Base-by-base conservation (phyloP, 2,113 vertebrate species). In the Neolamprologus falcicula region DNA sequence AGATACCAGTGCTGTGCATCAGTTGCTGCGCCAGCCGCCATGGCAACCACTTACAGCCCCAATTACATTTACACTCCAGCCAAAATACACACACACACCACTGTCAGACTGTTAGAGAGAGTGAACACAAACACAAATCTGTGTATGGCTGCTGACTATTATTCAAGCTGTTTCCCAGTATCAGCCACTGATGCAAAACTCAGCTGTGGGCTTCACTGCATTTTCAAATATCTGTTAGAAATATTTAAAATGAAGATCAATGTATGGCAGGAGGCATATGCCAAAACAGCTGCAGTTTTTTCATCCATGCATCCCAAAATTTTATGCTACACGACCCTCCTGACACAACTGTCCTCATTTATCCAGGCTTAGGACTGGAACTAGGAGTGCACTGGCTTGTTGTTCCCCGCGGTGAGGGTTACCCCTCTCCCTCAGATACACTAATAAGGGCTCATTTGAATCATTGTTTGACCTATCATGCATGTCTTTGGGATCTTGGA, bases 251-350 rank as follows among this genome's bases (percentile, higher is more conserved):
- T 47, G 10, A 76, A 73, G 40, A 45, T 11, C 24, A 50, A 76
- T 12, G 24, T 47, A 1, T 28, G 24, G 0, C 0, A 19, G 26
- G 42, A 76, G 24, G 71, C 13, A 28, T 0, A 28, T 28, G 24
- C 14, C 42, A 76, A 3, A 28, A 28, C 24, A 19, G 21, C 24
- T 47, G 42, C 71, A 47, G 40, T 12, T 26, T 50, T 76, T 76
- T 17, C 71, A 76, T 28, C 9, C 61, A 13, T 5, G 19, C 61
- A 66, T 21, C 33, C 4, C 68, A 17, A 42, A 45, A 10, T 71
- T 71, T 16, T 71, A 47, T 26, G 21, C 40, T 17, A 26, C 13
- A 47, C 1, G 1, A 45, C 37, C 68, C 40, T 73, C 21, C 68
- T 28, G 21, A 47, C 14, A 45, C 21, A 45, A 17, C 40, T 45